phyloP scores from a whole-genome alignment of 2,888 invertebrate genomes.

The Tyria jacobaeae region DNA sequence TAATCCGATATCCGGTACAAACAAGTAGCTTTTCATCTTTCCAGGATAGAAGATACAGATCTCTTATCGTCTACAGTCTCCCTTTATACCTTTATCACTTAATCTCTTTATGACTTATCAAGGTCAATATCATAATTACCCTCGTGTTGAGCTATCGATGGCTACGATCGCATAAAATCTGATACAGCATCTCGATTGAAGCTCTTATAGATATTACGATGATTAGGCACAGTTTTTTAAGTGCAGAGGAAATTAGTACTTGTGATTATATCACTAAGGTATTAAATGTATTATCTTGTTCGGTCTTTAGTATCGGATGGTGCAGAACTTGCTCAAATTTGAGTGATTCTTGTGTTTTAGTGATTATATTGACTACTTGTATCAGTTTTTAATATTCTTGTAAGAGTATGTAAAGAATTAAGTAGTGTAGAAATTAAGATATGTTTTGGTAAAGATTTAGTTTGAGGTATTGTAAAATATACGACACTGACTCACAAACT shows the following conservation, averaged over 20 bases:
- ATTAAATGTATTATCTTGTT: neutral
- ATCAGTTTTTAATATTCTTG: no score
- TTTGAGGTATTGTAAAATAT: no score
- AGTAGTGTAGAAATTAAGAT: no score
- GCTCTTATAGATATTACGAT: constrained; percentile 13
- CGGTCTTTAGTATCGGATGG: neutral
- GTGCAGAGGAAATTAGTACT: neutral
- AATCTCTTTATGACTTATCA: constrained; percentile 1
- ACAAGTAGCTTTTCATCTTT: constrained; percentile 8
- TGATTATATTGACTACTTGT: no score
- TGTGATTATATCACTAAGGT: neutral
- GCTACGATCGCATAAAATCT: constrained; percentile 1
- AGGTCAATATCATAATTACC: constrained; percentile 14
- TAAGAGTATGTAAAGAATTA: no score
- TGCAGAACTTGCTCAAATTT: neutral
- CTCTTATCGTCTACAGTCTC: constrained; percentile 1
- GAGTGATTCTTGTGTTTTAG: neutral
- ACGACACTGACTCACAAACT: no score
- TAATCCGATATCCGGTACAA: neutral
- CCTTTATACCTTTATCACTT: neutral
- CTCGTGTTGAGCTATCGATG: neutral
- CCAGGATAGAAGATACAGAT: neutral
- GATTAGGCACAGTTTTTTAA: constrained; percentile 11
- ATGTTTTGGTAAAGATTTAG: no score
- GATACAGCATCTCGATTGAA: constrained; percentile 1